Evolutionary conservation across 2,797 vertebrate species (phyloP), one percentile per base, ranked within the genome.

Genomic region (Lagocephalus sceleratus): DNA sequence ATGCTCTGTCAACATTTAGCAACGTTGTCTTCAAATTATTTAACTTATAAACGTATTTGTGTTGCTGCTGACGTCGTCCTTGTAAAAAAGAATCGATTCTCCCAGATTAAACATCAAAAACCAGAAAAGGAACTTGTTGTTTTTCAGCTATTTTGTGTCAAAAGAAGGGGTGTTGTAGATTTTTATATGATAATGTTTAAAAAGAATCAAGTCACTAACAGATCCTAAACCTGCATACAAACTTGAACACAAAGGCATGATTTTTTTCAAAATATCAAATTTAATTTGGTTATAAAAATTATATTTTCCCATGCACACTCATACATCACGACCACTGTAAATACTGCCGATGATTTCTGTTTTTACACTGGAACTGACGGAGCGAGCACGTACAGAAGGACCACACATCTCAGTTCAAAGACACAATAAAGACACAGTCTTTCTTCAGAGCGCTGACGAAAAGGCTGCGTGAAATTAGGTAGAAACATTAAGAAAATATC

Each of bases 401-500:
- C 76, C 77, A 88, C 86, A 90, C 87, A 91, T 90, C 87, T 79
- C 79, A 86, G 12, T 85, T 83, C 87, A 93, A 88, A 92, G 92
- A 94, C 93, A 94, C 91, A 87, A 90, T 91, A 91, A 6, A 92
- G 88, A 92, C 90, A 84, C 79, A 86, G 89, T 91, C 66, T 76
- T 88, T 69, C 91, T 89, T 91, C 84, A 88, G 91, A 84, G 92
- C 94, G 93, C 89, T 70, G 29, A 32, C 29, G 29, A 25, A 92
- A 19, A 95, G 92, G 92, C 92, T 92, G 86, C 90, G 90, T 91
- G 92, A 94, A 98, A 95, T 93, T 88, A 94, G 92, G 92, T 95
- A 95, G 89, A 96, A 97, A 96, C 92, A 94, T 92, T 94, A 35
- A 95, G 79, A 98, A 98, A 95, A 91, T 85, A 93, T 93, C 92